These are phyloP conservation scores for Smutsia gigantea DNA, from an alignment of 2,797 vertebrate species.

Conservation along the genomic window DNA sequence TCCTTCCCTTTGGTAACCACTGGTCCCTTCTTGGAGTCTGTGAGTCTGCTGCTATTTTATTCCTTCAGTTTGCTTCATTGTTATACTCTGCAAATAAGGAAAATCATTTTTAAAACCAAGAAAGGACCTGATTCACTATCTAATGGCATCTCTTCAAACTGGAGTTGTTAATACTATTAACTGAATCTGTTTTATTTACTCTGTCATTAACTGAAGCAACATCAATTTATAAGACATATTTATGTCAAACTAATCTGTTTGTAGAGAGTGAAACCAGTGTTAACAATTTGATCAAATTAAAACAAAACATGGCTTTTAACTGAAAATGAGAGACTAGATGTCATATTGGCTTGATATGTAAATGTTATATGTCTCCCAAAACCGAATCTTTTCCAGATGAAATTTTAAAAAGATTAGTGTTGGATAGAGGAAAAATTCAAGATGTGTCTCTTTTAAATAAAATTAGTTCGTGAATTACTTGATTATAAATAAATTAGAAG, in stretches of 20 bases:
- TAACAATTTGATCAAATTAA: slow-evolving; percentile 41
- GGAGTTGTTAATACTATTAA: slow-evolving; percentile 18
- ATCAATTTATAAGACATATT: slow-evolving; percentile 65
- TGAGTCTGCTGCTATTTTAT: too few species aligned
- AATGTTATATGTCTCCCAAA: slow-evolving; percentile 1
- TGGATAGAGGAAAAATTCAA: background rate
- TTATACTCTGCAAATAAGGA: too few species aligned
- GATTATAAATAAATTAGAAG: slow-evolving; percentile 69
- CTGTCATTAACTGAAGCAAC: slow-evolving; percentile 53
- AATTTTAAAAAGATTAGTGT: background rate
- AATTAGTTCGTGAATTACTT: slow-evolving; percentile 56
- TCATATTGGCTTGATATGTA: background rate
- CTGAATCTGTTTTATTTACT: background rate
- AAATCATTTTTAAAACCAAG: background rate
- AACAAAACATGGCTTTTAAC: slow-evolving; percentile 54
- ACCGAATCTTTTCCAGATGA: background rate
- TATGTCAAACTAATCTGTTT: slow-evolving; percentile 37
- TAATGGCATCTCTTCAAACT: slow-evolving; percentile 56
- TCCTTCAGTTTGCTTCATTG: too few species aligned
- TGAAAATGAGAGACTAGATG: background rate
- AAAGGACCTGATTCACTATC: slow-evolving; percentile 18
- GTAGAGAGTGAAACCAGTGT: slow-evolving; percentile 60
- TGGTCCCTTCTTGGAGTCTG: too few species aligned
- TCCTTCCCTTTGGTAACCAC: too few species aligned
- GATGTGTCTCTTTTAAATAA: slow-evolving; percentile 22